These are phyloP conservation scores for Apis cerana DNA, from an alignment of 1,140 invertebrate species.

Conservation along the genomic window DNA sequence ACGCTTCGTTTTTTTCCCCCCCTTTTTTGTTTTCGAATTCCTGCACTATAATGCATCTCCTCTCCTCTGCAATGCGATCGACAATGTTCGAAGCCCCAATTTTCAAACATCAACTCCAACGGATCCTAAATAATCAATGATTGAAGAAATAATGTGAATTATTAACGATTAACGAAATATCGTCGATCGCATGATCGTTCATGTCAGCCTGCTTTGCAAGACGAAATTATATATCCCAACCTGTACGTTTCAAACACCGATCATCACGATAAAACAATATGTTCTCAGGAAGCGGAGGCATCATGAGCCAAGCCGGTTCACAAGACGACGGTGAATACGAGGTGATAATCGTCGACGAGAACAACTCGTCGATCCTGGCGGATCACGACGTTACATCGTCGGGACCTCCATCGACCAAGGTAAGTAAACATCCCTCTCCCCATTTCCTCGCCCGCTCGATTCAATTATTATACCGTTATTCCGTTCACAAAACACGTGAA, in stretches of 20 bases:
- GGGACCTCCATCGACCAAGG: conserved; percentile 91
- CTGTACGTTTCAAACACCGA: background rate
- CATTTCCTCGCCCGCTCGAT: background rate
- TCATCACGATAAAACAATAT: conserved; percentile 38
- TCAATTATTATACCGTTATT: background rate
- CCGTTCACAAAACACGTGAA: conserved; percentile 28
- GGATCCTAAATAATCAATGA: background rate
- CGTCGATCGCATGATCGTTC: conserved; percentile 46
- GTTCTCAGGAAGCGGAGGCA: conserved; percentile 77
- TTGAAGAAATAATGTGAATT: background rate
- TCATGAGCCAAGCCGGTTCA: conserved; percentile 78
- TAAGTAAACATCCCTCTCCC: conserved; percentile 77
- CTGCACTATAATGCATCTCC: conserved; percentile 42
- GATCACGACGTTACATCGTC: conserved; percentile 88
- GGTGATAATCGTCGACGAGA: conserved; percentile 94
- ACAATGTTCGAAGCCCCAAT: background rate
- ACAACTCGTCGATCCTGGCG: conserved; percentile 90
- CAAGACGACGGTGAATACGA: conserved; percentile 92
- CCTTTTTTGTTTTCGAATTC: background rate
- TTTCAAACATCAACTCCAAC: background rate
- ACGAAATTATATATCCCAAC: background rate
- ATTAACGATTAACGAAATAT: background rate
- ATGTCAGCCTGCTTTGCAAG: conserved; percentile 55
- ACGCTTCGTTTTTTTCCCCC: conserved; percentile 17
- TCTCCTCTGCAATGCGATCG: conserved; percentile 28